Base-by-base conservation (phyloP, 2,113 vertebrate species). In the Perca flavescens region DNA sequence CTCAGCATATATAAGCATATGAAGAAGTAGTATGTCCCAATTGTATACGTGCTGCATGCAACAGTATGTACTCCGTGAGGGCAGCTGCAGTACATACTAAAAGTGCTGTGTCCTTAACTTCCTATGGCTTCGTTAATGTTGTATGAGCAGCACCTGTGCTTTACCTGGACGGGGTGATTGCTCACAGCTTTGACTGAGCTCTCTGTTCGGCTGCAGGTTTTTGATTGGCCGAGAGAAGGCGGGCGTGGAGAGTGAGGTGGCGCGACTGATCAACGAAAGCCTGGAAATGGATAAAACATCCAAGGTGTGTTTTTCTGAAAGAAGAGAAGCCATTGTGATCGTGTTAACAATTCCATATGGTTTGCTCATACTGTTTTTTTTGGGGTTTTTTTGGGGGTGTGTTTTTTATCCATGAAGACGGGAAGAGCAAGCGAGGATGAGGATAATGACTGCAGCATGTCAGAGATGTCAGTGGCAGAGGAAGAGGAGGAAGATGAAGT, bases 171-270 rank as follows among this genome's bases (percentile, higher is more conserved):
- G 25, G 3, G 34, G 3, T 65, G 0, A 73, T 60, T 54, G 28
- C 52, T 69, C 68, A 21, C 74, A 57, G 50, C 52, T 78, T 68
- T 40, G 3, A 47, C 5, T 57, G 49, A 79, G 77, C 47, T 28
- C 25, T 70, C 11, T 60, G 1, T 19, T 54, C 1, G 16, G 14
- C 22, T 75, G n/a, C 79, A 94, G 93, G 85, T 94, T 95, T 87
- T 46, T 94, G 80, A 94, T 95, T 88, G 97, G 97, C 47, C 95
- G 97, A 89, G 97, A 97, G 86, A 97, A 96, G 92, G 96, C 96
- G 0, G 97, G 97, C 6, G 95, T 96, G 81, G 96, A 97, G 84
- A 98, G 97, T 58, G 97, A 98, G 92, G 97, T 98, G 84, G 97
- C 96, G 0, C 95, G 97, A 2, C 95, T 98, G 43, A 97, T 98